Evolutionary conservation across 2,113 vertebrate genomes (phyloP).

Genomic region (Rallus limicola): DNA sequence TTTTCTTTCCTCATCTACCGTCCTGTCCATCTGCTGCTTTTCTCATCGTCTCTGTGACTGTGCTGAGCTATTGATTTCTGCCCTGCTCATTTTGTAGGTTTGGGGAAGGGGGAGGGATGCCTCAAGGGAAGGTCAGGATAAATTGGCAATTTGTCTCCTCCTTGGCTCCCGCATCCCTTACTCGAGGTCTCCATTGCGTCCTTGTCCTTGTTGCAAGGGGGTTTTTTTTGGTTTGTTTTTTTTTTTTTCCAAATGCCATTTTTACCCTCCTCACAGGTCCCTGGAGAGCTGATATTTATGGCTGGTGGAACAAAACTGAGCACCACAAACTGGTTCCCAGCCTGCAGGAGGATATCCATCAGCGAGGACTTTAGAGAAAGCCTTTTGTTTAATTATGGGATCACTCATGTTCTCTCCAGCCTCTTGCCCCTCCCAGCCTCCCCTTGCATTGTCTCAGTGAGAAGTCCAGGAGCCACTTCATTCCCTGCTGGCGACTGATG

Average conservation of each 20-base stretch:
- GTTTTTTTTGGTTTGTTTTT: too few relatives aligned
- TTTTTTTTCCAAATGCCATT: slow-evolving; percentile 27
- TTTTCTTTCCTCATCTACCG: neutral
- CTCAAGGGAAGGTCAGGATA: neutral
- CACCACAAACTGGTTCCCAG: neutral
- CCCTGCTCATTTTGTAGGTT: neutral
- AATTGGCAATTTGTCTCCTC: neutral
- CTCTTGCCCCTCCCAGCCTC: neutral
- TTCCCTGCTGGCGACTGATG: neutral
- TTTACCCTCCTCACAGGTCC: neutral
- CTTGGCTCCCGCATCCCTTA: neutral
- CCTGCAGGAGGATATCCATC: slow-evolving; percentile 36
- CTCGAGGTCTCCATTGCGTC: slow-evolving; percentile 6
- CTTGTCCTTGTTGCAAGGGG: neutral
- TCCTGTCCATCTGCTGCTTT: neutral
- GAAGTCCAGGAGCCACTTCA: neutral
- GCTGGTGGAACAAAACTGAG: slow-evolving; percentile 28
- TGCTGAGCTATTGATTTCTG: slow-evolving; percentile 27
- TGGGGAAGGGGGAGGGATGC: neutral
- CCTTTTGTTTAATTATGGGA: slow-evolving; percentile 53
- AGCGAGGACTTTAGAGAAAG: neutral
- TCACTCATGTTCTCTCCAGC: neutral
- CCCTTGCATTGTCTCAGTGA: neutral
- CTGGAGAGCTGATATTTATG: slow-evolving; percentile 29
- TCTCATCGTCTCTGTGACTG: neutral